Conservation (phyloP, 2,888 invertebrate genomes). For the Suillia variegata region DNA sequence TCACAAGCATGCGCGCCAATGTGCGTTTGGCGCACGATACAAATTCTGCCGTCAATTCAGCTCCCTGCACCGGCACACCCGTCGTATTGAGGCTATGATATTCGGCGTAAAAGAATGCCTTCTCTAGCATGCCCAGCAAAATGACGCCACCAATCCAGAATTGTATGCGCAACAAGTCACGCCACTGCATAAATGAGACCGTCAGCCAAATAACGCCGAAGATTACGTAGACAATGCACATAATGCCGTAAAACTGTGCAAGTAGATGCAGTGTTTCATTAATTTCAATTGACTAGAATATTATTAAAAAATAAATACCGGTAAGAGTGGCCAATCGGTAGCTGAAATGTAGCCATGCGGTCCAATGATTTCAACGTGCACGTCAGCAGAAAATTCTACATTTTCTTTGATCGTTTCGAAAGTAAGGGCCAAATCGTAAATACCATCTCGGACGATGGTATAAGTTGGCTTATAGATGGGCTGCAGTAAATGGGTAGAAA, state of each 20-base stretch:
- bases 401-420: conserved; percentile 57
- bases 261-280: no score
- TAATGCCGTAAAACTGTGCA: conserved; percentile 81
- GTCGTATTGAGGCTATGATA: conserved; percentile 78
- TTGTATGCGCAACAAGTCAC: conserved; percentile 88
- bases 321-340: conserved; percentile 85
- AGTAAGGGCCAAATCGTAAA: conserved; percentile 69
- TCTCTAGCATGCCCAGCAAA: conserved; percentile 83
- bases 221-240: conserved; percentile 87
- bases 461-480: conserved; percentile 64
- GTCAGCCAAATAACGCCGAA: conserved; percentile 82
- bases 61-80: conserved; percentile 70
- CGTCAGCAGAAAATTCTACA: conserved; percentile 65
- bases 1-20: conserved; percentile 89
- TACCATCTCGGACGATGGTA: conserved; percentile 71
- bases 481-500: conserved; percentile 37
- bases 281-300: conserved; percentile 1
- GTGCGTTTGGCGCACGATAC: conserved; percentile 91
- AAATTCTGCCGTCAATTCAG: conserved; percentile 86
- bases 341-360: conserved; percentile 86
- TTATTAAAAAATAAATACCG: conserved; percentile 63
- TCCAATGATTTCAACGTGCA: conserved; percentile 75
- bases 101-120: conserved; percentile 89
- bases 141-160: conserved; percentile 96
- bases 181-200: conserved; percentile 85